phyloP scores from a whole-genome alignment of 2,888 invertebrate species.

The Lasioglossum vierecki region DNA sequence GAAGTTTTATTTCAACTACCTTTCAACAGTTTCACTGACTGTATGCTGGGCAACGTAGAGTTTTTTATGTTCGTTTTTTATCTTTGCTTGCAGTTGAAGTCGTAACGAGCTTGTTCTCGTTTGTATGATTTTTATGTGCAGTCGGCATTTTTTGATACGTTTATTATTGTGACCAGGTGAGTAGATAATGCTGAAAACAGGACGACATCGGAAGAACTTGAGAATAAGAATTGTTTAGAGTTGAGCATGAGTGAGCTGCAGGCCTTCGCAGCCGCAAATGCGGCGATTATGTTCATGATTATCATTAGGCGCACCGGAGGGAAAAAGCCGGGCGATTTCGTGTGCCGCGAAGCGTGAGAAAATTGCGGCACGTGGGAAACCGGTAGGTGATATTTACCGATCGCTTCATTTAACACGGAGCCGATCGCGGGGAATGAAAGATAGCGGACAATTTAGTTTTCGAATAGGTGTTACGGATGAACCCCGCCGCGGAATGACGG shows the following conservation, averaged over 20 bases:
- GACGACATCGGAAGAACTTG: no score
- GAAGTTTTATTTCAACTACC: no score
- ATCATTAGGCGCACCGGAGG: not conserved
- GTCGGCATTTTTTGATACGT: no score
- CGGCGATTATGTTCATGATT: not conserved
- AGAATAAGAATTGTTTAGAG: not conserved
- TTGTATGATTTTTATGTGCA: not conserved
- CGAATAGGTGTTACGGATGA: slow-evolving; percentile 8
- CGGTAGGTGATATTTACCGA: slow-evolving; percentile 9
- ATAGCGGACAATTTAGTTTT: slow-evolving; percentile 4
- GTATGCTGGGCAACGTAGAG: not conserved
- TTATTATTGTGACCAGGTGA: no score
- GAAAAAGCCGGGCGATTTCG: not conserved
- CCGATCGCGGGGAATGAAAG: not conserved
- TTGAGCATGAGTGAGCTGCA: not conserved
- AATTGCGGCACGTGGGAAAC: not conserved
- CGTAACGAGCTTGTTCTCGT: not conserved
- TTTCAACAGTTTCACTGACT: not conserved
- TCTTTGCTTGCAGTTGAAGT: not conserved
- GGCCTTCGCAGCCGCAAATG: not conserved
- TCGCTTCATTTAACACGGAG: not conserved
- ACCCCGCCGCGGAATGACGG: not conserved
- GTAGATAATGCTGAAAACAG: no score
- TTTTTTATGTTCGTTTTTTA: not conserved
- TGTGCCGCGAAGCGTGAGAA: not conserved